phyloP scores from a whole-genome alignment of 2,113 vertebrate genomes.

The Andinoacara biseriatus region DNA sequence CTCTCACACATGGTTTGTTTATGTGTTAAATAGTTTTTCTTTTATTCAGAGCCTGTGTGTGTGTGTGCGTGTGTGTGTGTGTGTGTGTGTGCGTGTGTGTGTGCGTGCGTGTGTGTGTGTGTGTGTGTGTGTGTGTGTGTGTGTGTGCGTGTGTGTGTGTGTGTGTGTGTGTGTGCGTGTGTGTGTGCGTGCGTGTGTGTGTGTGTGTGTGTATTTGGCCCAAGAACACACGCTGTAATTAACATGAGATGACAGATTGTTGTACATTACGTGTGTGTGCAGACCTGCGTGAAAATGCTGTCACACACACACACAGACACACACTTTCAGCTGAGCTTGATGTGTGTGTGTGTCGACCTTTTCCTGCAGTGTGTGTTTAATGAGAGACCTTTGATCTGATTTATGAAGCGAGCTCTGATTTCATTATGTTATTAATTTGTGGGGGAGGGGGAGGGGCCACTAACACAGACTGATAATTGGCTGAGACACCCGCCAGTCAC shows the following conservation, averaged over 20 bases:
- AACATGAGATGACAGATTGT: not conserved
- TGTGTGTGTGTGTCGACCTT: not conserved
- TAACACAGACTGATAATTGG: not conserved
- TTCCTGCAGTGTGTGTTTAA: not conserved
- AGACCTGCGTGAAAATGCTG: not conserved
- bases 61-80: too few relatives aligned
- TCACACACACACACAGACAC: not conserved
- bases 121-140: not conserved
- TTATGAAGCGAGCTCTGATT: not conserved
- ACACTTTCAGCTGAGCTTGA: not conserved
- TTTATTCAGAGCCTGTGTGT: not conserved
- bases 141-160: too few relatives aligned
- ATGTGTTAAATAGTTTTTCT: not conserved
- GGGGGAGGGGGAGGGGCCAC: not conserved
- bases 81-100: not conserved
- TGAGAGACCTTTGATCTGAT: not conserved
- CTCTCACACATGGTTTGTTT: not conserved
- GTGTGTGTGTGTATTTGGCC: not conserved
- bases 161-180: not conserved
- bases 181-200: too few relatives aligned
- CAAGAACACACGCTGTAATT: not conserved
- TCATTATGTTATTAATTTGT: slow-evolving; percentile 4
- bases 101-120: too few relatives aligned
- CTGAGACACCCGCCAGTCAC: not conserved
- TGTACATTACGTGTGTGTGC: not conserved